Evolutionary conservation across 92 coral and sea anemone species (phyloP).

Genomic region (Phenganax stokvisi): DNA sequence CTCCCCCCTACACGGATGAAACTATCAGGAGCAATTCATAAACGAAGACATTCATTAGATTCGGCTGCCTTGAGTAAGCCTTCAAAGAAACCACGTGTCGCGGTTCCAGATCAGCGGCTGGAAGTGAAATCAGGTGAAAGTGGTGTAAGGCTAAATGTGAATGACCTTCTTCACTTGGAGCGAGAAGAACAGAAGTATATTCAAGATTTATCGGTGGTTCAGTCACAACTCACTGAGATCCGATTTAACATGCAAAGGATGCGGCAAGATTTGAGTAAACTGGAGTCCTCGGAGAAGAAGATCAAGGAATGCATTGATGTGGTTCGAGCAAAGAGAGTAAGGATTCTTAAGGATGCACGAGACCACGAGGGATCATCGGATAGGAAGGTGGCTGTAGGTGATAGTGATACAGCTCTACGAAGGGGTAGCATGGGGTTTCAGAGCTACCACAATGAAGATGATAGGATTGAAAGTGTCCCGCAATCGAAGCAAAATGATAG

Average conservation of each 20-base stretch:
- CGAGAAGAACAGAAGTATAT: slow-evolving; percentile 79
- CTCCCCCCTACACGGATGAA: not conserved
- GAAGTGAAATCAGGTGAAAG: slow-evolving; percentile 54
- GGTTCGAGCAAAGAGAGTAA: slow-evolving; percentile 58
- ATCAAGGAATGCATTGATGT: slow-evolving; percentile 62
- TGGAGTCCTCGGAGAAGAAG: slow-evolving; percentile 69
- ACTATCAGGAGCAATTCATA: not conserved
- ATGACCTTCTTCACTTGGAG: slow-evolving; percentile 70
- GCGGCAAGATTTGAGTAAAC: slow-evolving; percentile 68
- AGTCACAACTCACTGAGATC: slow-evolving; percentile 56
- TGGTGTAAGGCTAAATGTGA: slow-evolving; percentile 54
- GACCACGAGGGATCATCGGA: slow-evolving; percentile 13
- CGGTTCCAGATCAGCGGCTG: slow-evolving; percentile 10
- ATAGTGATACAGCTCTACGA: slow-evolving; percentile 6
- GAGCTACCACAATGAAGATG: not conserved
- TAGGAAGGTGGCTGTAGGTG: not conserved
- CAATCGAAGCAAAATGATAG: not conserved
- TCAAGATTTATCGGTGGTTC: slow-evolving; percentile 62
- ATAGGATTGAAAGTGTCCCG: not conserved
- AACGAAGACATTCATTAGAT: slow-evolving; percentile 14
- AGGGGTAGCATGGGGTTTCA: slow-evolving; percentile 7
- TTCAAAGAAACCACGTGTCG: slow-evolving; percentile 27
- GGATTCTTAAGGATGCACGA: slow-evolving; percentile 66
- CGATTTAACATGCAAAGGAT: slow-evolving; percentile 72
- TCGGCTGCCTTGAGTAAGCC: slow-evolving; percentile 4